These are phyloP conservation scores for Sebastes cheni DNA, from an alignment of 2,797 vertebrate genomes.

Conservation along the genomic window DNA sequence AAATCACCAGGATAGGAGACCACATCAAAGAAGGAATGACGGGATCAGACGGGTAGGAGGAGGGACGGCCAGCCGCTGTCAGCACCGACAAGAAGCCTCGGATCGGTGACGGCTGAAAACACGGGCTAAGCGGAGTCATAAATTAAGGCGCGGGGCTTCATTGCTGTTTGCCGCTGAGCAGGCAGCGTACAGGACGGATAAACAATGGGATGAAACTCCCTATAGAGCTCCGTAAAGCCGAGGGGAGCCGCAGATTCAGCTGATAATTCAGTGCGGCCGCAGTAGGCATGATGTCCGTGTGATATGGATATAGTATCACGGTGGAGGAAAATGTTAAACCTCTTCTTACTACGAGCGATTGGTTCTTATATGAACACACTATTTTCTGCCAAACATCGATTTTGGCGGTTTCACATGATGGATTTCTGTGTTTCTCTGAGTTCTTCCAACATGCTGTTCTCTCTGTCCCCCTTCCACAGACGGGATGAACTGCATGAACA, in stretches of 20 bases:
- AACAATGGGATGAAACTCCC: not conserved
- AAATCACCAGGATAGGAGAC: constrained; percentile 35
- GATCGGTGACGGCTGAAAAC: constrained; percentile 4
- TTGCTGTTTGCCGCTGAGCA: too few relatives aligned
- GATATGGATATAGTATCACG: not conserved
- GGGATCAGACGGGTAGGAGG: not conserved
- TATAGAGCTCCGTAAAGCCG: too few relatives aligned
- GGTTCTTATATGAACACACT: too few relatives aligned
- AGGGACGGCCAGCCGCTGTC: not conserved
- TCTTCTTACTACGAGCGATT: too few relatives aligned
- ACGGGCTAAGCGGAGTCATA: not conserved
- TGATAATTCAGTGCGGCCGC: not conserved
- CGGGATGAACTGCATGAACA: constrained; percentile 97
- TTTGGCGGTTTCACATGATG: too few relatives aligned
- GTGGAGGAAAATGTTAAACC: not conserved
- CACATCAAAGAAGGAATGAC: constrained; percentile 36
- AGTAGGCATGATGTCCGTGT: not conserved
- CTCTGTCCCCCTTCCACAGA: constrained; percentile 59
- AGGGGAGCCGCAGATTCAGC: not conserved
- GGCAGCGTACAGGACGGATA: not conserved
- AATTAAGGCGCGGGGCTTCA: constrained; percentile 27
- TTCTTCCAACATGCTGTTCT: too few relatives aligned
- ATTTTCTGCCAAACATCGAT: too few relatives aligned
- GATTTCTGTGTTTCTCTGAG: too few relatives aligned
- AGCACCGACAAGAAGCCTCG: not conserved